Percentiles rank a stretch among this genome's conserved stretches.
Evolutionary conservation across 2,888 invertebrate species (phyloP).

Genomic region (Therioaphis trifolii): DNA sequence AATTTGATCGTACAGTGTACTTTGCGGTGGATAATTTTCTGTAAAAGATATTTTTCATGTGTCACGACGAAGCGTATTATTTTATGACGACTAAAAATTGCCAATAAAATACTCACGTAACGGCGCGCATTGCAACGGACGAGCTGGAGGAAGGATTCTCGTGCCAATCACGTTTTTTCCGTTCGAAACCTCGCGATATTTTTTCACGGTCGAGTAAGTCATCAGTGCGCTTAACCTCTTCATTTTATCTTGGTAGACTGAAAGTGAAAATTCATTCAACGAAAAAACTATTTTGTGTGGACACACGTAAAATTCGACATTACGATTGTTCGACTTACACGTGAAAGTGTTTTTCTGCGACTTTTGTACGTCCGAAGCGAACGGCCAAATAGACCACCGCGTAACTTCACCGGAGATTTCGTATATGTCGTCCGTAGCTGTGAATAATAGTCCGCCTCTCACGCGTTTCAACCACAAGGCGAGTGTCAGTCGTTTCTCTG

Average conservation of each 20-base stretch:
- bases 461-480: not conserved
- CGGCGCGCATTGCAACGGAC: not conserved
- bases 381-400: slow-evolving; percentile 20
- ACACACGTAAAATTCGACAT: not conserved
- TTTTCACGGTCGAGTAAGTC: too few species aligned
- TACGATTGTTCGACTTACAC: not conserved
- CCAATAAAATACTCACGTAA: not conserved
- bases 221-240: not conserved
- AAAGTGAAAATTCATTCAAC: not conserved
- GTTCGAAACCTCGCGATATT: not conserved
- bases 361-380: not conserved
- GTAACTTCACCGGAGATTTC: rapidly evolving
- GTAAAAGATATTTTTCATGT: not conserved
- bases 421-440: not conserved
- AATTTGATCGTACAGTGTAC: not conserved
- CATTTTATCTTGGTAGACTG: not conserved
- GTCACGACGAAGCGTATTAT: too few species aligned
- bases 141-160: not conserved
- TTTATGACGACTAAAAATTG: too few species aligned
- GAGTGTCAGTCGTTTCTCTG: too few species aligned
- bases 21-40: not conserved
- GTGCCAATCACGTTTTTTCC: not conserved
- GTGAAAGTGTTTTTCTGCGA: too few species aligned
- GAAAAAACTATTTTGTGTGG: too few species aligned
- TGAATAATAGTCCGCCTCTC: not conserved